phyloP scores from a whole-genome alignment of 2,113 vertebrate species.

The Tragelaphus imberbis region DNA sequence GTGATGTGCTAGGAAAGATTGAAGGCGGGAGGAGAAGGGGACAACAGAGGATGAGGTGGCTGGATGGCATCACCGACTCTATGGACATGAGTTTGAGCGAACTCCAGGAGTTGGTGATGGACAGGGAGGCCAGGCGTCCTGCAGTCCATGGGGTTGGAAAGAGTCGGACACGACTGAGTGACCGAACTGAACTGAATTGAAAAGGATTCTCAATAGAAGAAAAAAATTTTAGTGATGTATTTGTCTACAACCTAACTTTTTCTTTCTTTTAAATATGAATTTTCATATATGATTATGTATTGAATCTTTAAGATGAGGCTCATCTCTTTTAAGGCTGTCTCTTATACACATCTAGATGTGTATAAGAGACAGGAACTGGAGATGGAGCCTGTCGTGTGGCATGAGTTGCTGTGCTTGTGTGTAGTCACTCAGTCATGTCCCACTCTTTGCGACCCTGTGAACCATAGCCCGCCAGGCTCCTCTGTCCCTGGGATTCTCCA shows the following conservation, averaged over 20 bases:
- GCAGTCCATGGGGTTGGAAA: background rate
- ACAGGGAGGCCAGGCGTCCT: background rate
- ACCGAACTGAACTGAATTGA: background rate
- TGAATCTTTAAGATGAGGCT: background rate
- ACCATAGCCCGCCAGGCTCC: too few relatives aligned
- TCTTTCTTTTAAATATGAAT: background rate
- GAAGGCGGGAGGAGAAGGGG: background rate
- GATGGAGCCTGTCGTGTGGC: too few relatives aligned
- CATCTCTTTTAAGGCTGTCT: constrained; percentile 6
- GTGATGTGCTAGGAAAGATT: background rate
- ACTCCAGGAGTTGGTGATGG: background rate
- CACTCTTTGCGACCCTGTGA: too few relatives aligned
- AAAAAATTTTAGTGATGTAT: background rate
- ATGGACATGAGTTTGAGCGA: background rate
- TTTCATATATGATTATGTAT: background rate
- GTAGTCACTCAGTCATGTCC: too few relatives aligned
- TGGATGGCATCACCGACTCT: background rate
- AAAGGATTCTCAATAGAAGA: background rate
- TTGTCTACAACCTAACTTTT: background rate
- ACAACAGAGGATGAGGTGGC: background rate
- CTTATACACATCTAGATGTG: too few relatives aligned
- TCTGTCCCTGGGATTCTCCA: too few relatives aligned
- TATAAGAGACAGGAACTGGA: too few relatives aligned
- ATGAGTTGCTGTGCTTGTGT: too few relatives aligned
- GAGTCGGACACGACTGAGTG: background rate